phyloP scores from a whole-genome alignment of 2,113 vertebrate species.

The Suricata suricatta region DNA sequence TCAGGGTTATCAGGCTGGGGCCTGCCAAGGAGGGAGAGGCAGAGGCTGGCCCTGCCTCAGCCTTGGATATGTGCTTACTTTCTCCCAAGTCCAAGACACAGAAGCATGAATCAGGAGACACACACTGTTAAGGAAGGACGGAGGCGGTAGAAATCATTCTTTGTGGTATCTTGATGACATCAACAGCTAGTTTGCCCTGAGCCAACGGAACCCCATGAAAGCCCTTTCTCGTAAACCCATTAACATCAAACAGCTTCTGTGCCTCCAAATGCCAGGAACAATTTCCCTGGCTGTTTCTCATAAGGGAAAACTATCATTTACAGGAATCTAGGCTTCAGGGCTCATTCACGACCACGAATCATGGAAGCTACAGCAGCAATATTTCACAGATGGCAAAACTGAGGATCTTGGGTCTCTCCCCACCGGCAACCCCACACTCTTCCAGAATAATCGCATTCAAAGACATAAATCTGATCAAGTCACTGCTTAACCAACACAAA shows the following conservation, averaged over 20 bases:
- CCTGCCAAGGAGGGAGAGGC: not conserved
- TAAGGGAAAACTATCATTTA: constrained; percentile 63
- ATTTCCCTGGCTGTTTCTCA: constrained; percentile 18
- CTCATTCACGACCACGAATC: not conserved
- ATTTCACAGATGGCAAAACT: not conserved
- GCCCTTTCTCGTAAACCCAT: constrained; percentile 65
- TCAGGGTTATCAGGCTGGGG: not conserved
- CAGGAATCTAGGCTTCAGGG: constrained; percentile 30
- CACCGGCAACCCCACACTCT: not conserved
- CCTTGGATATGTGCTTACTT: not conserved
- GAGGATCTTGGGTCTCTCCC: not conserved
- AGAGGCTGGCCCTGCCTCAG: not conserved
- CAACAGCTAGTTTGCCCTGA: constrained; percentile 35
- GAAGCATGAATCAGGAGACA: constrained; percentile 50
- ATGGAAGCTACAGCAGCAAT: not conserved
- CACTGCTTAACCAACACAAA: not conserved
- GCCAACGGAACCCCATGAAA: constrained; percentile 52
- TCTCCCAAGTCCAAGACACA: not conserved
- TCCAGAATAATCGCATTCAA: not conserved
- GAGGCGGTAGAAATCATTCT: not conserved
- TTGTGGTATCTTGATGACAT: constrained; percentile 74
- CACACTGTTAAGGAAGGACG: not conserved
- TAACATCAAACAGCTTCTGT: constrained; percentile 53
- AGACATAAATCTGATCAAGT: not conserved
- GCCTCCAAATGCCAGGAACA: constrained; percentile 65